Base-by-base conservation (phyloP, 2,888 invertebrate species). In the Catocala nupta region DNA sequence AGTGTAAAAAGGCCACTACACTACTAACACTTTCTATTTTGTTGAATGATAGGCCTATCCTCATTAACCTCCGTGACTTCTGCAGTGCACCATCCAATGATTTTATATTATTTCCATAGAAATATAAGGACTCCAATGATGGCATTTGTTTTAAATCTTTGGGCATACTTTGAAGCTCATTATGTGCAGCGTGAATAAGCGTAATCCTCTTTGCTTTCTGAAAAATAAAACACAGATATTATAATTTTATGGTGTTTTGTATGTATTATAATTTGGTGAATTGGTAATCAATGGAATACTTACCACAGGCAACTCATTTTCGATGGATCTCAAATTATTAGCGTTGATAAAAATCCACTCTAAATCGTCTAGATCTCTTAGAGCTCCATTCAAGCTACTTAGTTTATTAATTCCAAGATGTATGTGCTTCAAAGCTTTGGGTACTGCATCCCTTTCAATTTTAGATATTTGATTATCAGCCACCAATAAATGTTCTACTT, bases 321-420 rank as follows among this genome's bases (percentile, higher is more conserved):
- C 97, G 76, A 98, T 92, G 36, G 96, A 95, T 64, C 95, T 95
- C 62, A 98, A 92, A 75, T 96, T 95, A 87, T 98, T 98, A 59
- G 96, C 95, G 82, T 97, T 97, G 55, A 98, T 95, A 75, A 97
- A 96, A 53, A 98, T 94, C 96, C 97, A 97, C 80, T 96, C 96
- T 65, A 98, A 90, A 66, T 96, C 95, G 66, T 96, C 95, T 54
- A 98, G 90, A 62, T 97, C 96, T 67, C 96, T 95, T n/a, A 98
- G 87, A 0, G 97, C 97, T n/a, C 96, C 96, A 83, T 98, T 98
- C 58, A 98, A 88, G 55, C 95, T 95, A 63, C 93, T 95, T 50
- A 98, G 92, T 78, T 96, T 95, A 88, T 98, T 98, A 10, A 96
- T 95, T 0, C 97, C 97, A 59, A 98, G 91, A 84, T 97, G 97